Evolutionary conservation across 2,797 vertebrate species (phyloP).

Genomic region (Bovichtus variegatus): DNA sequence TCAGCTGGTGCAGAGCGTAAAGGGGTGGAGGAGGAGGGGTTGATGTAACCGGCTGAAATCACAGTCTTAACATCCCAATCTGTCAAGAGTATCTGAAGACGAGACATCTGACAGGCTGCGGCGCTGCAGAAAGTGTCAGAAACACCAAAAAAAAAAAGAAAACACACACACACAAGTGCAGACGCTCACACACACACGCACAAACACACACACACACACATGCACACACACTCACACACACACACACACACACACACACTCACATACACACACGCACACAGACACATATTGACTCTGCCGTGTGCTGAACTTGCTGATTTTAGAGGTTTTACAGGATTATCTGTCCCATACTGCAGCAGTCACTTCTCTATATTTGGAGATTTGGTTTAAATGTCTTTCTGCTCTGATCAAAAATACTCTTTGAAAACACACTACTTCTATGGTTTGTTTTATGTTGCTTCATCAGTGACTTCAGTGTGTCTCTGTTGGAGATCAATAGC

Average conservation of each 20-base stretch:
- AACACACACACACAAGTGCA: no score
- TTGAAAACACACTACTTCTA: conserved; percentile 45
- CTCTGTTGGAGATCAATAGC: conserved; percentile 57
- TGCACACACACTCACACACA: no score
- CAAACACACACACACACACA: no score
- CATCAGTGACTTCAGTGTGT: conserved; percentile 47
- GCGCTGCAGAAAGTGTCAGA: conserved; percentile 64
- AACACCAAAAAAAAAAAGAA: conserved; percentile 43
- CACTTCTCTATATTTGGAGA: conserved; percentile 61
- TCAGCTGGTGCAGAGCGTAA: conserved; percentile 5
- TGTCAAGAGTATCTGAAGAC: conserved; percentile 73
- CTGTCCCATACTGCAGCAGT: conserved; percentile 48
- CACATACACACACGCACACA: conserved; percentile 23
- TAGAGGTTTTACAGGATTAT: conserved; percentile 54
- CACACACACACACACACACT: background rate
- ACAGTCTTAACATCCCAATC: conserved; percentile 71
- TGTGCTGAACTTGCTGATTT: conserved; percentile 62
- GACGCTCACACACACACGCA: conserved; percentile 13
- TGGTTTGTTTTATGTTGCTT: conserved; percentile 60
- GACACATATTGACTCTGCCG: conserved; percentile 33
- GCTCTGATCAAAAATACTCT: conserved; percentile 63
- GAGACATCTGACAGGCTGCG: conserved; percentile 66
- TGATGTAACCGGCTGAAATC: conserved; percentile 76
- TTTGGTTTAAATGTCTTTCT: conserved; percentile 62
- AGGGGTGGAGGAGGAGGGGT: conserved; percentile 25